Percentiles rank a stretch among this genome's conserved stretches.
Evolutionary conservation across 1,140 invertebrate genomes (phyloP).

Genomic region (Solenopsis fugax): DNA sequence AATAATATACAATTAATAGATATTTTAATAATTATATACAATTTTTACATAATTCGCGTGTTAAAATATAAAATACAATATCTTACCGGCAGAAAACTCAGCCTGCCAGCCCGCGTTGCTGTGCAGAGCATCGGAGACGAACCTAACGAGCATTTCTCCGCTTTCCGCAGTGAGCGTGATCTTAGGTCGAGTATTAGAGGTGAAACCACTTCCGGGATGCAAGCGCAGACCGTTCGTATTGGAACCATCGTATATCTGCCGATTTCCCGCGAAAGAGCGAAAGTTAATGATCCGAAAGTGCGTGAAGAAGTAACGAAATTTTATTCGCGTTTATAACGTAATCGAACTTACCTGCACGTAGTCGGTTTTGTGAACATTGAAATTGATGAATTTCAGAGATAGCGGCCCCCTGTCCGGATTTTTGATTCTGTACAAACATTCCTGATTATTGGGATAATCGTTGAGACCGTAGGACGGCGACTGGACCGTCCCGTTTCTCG

Average conservation of each 20-base stretch:
- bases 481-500: constrained; percentile 93
- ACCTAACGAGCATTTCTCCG: constrained; percentile 96
- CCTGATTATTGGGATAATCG: constrained; percentile 96
- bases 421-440: constrained; percentile 95
- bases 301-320: neutral
- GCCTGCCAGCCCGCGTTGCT: constrained; percentile 95
- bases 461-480: constrained; percentile 95
- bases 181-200: constrained; percentile 92
- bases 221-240: constrained; percentile 94
- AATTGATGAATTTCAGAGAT: constrained; percentile 95
- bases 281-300: constrained; percentile 13
- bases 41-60: neutral
- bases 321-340: neutral
- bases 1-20: neutral
- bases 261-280: neutral
- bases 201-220: constrained; percentile 96
- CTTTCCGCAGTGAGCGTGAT: constrained; percentile 97
- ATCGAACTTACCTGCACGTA: constrained; percentile 90
- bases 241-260: constrained; percentile 94
- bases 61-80: constrained; percentile 24
- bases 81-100: constrained; percentile 94
- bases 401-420: constrained; percentile 94
- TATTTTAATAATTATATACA: constrained; percentile 3
- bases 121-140: constrained; percentile 95
- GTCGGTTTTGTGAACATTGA: constrained; percentile 95